Conservation (phyloP, 2,797 vertebrate genomes). For the Typhlichthys subterraneus region DNA sequence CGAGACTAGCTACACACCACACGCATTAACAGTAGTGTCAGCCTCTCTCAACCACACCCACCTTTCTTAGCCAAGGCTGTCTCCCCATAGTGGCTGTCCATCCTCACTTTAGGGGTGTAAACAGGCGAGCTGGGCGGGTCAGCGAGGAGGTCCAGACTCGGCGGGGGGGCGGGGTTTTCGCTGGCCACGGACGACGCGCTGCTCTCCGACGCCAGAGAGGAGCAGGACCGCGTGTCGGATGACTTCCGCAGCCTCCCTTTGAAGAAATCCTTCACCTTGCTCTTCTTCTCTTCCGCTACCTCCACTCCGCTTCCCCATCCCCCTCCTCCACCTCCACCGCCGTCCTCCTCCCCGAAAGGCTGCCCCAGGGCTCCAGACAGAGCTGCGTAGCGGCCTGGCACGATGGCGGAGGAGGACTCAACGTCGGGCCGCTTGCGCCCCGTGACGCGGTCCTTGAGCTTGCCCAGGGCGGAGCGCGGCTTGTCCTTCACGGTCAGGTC, state of each 20-base stretch:
- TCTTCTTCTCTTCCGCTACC: constrained; percentile 78
- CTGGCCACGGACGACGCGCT: constrained; percentile 87
- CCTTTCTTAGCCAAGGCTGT: constrained; percentile 75
- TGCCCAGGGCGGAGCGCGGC: constrained; percentile 89
- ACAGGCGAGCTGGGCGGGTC: constrained; percentile 81
- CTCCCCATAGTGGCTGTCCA: constrained; percentile 80
- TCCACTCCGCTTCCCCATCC: constrained; percentile 57
- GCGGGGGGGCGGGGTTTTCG: constrained; percentile 78
- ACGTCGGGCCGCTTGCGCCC: constrained; percentile 88
- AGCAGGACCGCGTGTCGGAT: constrained; percentile 88
- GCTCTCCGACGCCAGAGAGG: constrained; percentile 90
- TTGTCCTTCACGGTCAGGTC: constrained; percentile 95
- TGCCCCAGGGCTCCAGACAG: constrained; percentile 75
- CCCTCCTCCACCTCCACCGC: constrained; percentile 41
- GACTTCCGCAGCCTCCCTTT: constrained; percentile 86
- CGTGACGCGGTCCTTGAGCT: constrained; percentile 93
- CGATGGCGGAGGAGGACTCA: constrained; percentile 94
- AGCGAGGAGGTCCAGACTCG: constrained; percentile 70
- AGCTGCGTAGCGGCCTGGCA: constrained; percentile 85
- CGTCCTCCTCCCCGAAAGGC: constrained; percentile 62
- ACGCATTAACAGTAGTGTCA: neutral
- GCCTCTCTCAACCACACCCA: constrained; percentile 28
- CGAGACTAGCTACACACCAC: no score
- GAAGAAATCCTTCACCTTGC: constrained; percentile 91
- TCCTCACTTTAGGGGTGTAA: constrained; percentile 86